These are phyloP conservation scores for Crotophaga sulcirostris DNA, from an alignment of 2,113 vertebrate species.

Conservation along the genomic window DNA sequence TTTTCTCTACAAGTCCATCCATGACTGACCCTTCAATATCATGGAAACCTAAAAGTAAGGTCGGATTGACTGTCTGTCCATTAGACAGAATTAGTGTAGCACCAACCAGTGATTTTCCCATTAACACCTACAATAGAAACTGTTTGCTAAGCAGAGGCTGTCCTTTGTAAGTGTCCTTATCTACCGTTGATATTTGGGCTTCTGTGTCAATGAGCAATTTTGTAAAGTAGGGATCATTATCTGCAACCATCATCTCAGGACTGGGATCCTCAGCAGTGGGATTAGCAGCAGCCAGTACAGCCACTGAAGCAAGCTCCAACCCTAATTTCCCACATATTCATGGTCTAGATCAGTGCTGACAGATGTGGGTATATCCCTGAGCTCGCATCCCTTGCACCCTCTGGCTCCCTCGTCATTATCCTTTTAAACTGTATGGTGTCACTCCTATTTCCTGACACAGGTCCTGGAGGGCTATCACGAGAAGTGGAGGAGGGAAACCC, in stretches of 20 bases:
- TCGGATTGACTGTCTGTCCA: background rate
- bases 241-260: background rate
- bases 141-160: background rate
- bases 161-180: background rate
- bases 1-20: background rate
- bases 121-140: background rate
- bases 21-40: background rate
- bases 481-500: background rate
- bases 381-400: background rate
- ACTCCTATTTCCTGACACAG: background rate
- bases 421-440: background rate
- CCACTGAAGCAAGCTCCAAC: background rate
- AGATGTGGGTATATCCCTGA: background rate
- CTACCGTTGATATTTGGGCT: rapidly evolving
- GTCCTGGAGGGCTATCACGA: background rate
- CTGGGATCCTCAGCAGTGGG: background rate
- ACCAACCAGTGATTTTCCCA: background rate
- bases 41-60: background rate
- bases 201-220: background rate
- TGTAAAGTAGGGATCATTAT: background rate
- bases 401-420: background rate
- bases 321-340: background rate
- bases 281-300: background rate
- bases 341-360: background rate
- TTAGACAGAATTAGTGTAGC: background rate